Conservation (phyloP, 1,140 invertebrate species). For the Apis laboriosa region DNA sequence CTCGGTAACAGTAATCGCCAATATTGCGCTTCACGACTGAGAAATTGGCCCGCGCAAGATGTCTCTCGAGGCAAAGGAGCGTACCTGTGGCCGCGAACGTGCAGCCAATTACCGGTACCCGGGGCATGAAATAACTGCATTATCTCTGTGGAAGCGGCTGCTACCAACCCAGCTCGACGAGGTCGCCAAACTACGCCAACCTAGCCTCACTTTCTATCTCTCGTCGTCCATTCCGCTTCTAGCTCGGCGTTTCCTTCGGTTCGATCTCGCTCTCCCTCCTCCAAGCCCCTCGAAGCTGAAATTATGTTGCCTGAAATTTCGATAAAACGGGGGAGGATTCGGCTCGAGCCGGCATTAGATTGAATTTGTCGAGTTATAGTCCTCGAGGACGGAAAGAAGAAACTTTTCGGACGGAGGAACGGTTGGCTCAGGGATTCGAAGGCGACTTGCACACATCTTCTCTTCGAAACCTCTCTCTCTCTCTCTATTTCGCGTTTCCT, state of each 20-base stretch:
- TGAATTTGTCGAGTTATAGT: conserved; percentile 76
- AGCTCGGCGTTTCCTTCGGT: conserved; percentile 52
- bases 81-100: conserved; percentile 72
- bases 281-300: conserved; percentile 53
- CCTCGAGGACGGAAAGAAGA: conserved; percentile 68
- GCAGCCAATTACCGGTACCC: conserved; percentile 78
- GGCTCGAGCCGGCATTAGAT: conserved; percentile 72
- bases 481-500: background rate
- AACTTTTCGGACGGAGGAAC: conserved; percentile 64
- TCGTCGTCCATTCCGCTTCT: conserved; percentile 36
- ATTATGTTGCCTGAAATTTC: conserved; percentile 77
- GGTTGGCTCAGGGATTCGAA: conserved; percentile 62
- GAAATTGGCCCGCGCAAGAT: conserved; percentile 76
- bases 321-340: conserved; percentile 72
- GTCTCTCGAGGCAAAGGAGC: conserved; percentile 70
- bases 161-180: conserved; percentile 55
- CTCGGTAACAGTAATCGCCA: background rate
- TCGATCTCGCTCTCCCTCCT: conserved; percentile 39
- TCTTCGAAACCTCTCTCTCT: background rate
- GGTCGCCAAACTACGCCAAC: conserved; percentile 48
- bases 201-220: conserved; percentile 42
- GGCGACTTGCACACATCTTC: conserved; percentile 18
- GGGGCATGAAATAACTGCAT: conserved; percentile 79
- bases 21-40: conserved; percentile 74
- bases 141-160: conserved; percentile 77